These are phyloP conservation scores for Cerastoderma edule DNA, from an alignment of 2,888 invertebrate species.

Conservation along the genomic window DNA sequence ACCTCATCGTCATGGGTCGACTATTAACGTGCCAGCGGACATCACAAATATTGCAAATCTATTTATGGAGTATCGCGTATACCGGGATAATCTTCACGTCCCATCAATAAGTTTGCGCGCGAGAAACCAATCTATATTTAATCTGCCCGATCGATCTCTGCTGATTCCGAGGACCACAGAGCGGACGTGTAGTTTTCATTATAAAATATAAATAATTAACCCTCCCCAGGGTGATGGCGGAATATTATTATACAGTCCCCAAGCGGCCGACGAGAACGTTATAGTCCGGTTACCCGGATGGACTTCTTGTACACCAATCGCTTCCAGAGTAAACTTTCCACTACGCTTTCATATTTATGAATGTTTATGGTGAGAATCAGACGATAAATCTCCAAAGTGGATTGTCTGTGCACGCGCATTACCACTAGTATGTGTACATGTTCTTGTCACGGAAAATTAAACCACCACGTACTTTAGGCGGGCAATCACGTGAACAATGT, in stretches of 20 bases:
- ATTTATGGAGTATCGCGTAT: too few relatives aligned
- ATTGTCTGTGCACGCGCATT: not conserved
- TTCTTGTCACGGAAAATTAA: too few relatives aligned
- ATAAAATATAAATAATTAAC: constrained; percentile 28
- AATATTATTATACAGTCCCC: not conserved
- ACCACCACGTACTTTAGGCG: too few relatives aligned
- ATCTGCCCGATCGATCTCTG: constrained; percentile 4
- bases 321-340: not conserved
- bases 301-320: not conserved
- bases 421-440: too few relatives aligned
- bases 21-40: too few relatives aligned
- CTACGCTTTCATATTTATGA: too few relatives aligned
- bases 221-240: constrained; percentile 1
- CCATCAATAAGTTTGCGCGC: constrained; percentile 11
- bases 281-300: not conserved
- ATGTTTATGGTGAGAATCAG: too few relatives aligned
- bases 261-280: not conserved
- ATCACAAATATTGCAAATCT: too few relatives aligned
- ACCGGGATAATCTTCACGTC: constrained; percentile 11
- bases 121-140: constrained; percentile 13
- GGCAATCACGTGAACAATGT: too few relatives aligned
- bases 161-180: constrained; percentile 1
- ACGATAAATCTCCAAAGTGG: not conserved
- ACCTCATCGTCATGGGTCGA: too few relatives aligned
- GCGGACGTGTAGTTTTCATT: constrained; percentile 22